Evolutionary conservation across 2,888 invertebrate species (phyloP).

Genomic region (Megamerina dolium): DNA sequence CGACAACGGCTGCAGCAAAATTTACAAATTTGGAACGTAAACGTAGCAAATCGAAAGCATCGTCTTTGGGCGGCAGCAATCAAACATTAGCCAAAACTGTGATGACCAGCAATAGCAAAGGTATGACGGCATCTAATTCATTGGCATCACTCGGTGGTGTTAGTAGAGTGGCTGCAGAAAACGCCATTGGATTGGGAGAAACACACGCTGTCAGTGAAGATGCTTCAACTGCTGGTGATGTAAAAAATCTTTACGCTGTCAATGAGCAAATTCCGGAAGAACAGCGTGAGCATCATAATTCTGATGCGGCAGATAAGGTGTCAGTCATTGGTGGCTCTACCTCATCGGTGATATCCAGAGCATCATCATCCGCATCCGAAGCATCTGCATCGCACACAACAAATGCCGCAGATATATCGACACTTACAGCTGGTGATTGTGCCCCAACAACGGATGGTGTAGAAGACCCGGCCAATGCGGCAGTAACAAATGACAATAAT

Average conservation of each 20-base stretch:
- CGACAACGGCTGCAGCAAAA: constrained; percentile 3
- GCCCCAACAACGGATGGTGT: constrained; percentile 9
- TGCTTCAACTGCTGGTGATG: constrained; percentile 4
- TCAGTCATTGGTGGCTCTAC: constrained; percentile 1
- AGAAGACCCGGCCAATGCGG: too few relatives aligned
- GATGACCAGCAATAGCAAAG: constrained; percentile 29
- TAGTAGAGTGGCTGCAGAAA: constrained; percentile 16
- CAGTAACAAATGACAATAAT: too few relatives aligned
- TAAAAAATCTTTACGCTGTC: constrained; percentile 7
- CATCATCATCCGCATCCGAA: constrained; percentile 25
- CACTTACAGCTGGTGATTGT: constrained; percentile 35
- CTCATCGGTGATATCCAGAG: constrained; percentile 6
- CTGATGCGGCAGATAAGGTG: constrained; percentile 15
- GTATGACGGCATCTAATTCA: constrained; percentile 36
- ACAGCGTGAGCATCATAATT: constrained; percentile 1
- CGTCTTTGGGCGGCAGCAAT: constrained; percentile 36
- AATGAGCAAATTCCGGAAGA: constrained; percentile 1
- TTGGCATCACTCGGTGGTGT: constrained; percentile 29
- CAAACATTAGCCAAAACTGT: constrained; percentile 36
- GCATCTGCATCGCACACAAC: constrained; percentile 41
- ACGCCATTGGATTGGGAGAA: too few relatives aligned
- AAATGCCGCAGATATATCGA: constrained; percentile 42
- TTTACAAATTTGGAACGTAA: constrained; percentile 22
- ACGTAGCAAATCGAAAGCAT: constrained; percentile 37
- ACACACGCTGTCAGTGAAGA: constrained; percentile 14